phyloP scores from a whole-genome alignment of 2,113 vertebrate genomes.

The Pagrus major region DNA sequence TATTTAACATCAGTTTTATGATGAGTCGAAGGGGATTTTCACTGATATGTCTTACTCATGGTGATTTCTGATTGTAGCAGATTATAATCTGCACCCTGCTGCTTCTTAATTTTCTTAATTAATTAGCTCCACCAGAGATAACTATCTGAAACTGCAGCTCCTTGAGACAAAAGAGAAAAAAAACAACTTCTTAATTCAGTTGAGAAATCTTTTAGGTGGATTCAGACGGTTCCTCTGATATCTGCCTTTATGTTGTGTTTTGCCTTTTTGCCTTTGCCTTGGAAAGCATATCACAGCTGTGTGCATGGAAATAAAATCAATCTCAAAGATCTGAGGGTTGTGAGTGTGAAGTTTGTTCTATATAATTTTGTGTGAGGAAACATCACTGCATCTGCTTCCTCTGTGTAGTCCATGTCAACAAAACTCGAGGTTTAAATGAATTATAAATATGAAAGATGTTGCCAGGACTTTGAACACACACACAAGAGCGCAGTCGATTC shows the following conservation, averaged over 20 bases:
- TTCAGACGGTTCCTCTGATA: not conserved
- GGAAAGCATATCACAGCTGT: not conserved
- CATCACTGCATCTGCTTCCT: slow-evolving; percentile 9
- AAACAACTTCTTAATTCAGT: not conserved
- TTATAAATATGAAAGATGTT: slow-evolving; percentile 50
- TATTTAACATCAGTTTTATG: not conserved
- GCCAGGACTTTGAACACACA: slow-evolving; percentile 25
- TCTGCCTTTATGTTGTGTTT: slow-evolving; percentile 13
- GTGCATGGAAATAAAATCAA: slow-evolving; percentile 29
- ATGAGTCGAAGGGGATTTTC: not conserved
- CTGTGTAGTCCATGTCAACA: slow-evolving; percentile 21
- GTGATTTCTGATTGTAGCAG: not conserved
- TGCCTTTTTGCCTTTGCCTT: too few relatives aligned
- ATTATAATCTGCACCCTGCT: not conserved
- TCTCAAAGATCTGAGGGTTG: slow-evolving; percentile 12
- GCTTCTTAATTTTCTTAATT: not conserved
- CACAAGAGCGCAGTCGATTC: not conserved
- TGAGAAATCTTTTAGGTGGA: not conserved
- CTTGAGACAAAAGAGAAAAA: not conserved
- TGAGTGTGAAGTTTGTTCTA: slow-evolving; percentile 35
- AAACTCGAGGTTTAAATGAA: slow-evolving; percentile 39
- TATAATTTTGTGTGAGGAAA: slow-evolving; percentile 38
- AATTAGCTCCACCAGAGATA: not conserved
- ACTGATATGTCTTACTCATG: not conserved
- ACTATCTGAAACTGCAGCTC: not conserved